Evolutionary conservation across 2,888 invertebrate genomes (phyloP), one percentile per base, ranked within the genome.

Genomic region (Papilio demoleus): DNA sequence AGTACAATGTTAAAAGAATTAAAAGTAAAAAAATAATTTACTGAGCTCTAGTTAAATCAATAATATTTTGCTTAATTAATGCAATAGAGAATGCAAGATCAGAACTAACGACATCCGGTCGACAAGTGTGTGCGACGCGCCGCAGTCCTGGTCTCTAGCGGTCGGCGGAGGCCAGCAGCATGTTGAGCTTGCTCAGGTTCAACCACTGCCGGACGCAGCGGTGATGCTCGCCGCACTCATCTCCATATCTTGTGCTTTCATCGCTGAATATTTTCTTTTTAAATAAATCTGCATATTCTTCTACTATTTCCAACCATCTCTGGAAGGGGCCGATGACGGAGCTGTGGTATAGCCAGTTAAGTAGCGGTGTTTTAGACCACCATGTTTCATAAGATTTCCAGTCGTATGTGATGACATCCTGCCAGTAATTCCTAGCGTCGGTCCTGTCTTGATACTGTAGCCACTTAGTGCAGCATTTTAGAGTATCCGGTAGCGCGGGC

Each of bases 301-400:
- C 77, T 8, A 88, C 73, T 67, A 80, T 79, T 68, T 86, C 88
- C 70, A 91, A 76, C 92, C 91, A 92, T 31, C 88, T 81, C 74
- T 82, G 90, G 85, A 88, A 72, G 4, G 90, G 90, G 66, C 83
- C 79, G 12, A 87, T 81, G 2, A 88, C 76, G 24, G 91, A 83
- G 75, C 86, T 86, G 72, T 84, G 87, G 74, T 88, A 88, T 72
- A 88, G 72, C 88, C 89, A 87, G 76, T 83, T 81, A 60, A 86
- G 74, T 24, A 84, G 79, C 9, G 87, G 81, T 4, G 83, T 82
- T 66, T 75, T 78, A 27, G 84, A 82, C 87, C 88, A 86, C 86
- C 86, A 84, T 63, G 85, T 76, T 70, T 85, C 88, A 22, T 79
- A 75, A 31, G 75, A 53, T 65, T 79, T 81, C 81, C 82, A 82